Evolutionary conservation across 1,140 invertebrate genomes (phyloP), one percentile per base, ranked within the genome.

Genomic region (Euwallacea fornicatus): DNA sequence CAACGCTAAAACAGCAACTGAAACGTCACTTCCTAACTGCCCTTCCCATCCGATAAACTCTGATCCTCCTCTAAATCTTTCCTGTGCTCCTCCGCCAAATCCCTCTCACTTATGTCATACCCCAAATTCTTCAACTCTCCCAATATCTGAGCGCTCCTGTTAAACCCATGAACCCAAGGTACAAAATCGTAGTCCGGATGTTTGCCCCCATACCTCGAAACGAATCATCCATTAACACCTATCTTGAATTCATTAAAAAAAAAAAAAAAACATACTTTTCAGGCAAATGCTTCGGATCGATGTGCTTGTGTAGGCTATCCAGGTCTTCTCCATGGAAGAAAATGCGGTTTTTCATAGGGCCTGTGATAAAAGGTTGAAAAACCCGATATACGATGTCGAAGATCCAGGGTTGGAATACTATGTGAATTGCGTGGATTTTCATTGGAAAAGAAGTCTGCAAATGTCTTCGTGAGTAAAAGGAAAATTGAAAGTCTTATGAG

Each of bases 371-470:
- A 0, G 91, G 91, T 76, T 91, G 92, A 76, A 94, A 93, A 7
- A 93, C 86, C 58, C 86, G 86, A 78, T 88, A 93, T 21, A 91
- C 88, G 43, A 90, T 88, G 76, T 92, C 91, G 76, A 93, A 93
- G 0, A 92, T 80, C 89, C 90, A 93, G 0, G 91, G 90, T 75
- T 93, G 90, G 76, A 91, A 87, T 0, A 93, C 84, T 50, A 94
- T 88, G 78, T 93, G 92, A 47, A 93, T 87, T 0, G 90, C 88
- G 69, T 90, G 81, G 0, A 88, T 91, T 46, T 87, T 88, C 73
- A 91, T 87, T 0, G 91, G 91, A 78, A 91, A 92, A 62, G 89
- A 86, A 0, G 88, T 88, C 84, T 89, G 78, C 65, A 84, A 83
- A 43, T 11, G 46, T 11, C 0, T 11, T 50, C 3, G 13, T 50